Evolutionary conservation across 2,888 invertebrate species (phyloP).

Genomic region (Flexamia atlantica): DNA sequence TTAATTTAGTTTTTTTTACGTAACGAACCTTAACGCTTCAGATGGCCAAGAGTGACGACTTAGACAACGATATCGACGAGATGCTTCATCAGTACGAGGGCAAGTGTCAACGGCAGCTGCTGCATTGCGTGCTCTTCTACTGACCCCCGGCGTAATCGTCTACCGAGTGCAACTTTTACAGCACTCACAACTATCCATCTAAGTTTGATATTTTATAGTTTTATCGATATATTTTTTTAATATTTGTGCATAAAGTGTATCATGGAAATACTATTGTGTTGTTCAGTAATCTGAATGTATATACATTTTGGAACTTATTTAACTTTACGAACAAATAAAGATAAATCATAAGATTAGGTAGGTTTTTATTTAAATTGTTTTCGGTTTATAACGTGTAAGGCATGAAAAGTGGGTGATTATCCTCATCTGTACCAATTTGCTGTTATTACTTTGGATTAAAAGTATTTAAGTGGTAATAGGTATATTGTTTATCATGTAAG

Average conservation of each 20-base stretch:
- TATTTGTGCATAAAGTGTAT: background rate
- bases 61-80: conserved; percentile 99
- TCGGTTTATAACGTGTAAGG: background rate
- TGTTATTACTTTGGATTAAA: background rate
- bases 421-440: background rate
- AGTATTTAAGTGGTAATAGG: background rate
- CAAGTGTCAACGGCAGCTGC: conserved; percentile 89
- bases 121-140: conserved; percentile 97
- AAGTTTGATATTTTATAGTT: conserved; percentile 16
- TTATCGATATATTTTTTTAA: conserved; percentile 14
- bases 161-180: background rate
- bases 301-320: background rate
- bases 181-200: background rate
- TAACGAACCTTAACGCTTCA: conserved; percentile 75
- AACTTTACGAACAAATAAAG: background rate
- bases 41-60: conserved; percentile 93
- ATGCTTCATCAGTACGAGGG: conserved; percentile 96
- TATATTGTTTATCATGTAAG: background rate
- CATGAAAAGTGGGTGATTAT: background rate
- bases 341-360: background rate
- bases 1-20: too few relatives aligned
- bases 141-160: conserved; percentile 75
- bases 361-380: background rate
- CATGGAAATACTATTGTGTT: background rate
- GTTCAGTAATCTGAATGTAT: conserved; percentile 11